phyloP scores from a whole-genome alignment of 2,113 vertebrate species.

The Fregetta grallaria region DNA sequence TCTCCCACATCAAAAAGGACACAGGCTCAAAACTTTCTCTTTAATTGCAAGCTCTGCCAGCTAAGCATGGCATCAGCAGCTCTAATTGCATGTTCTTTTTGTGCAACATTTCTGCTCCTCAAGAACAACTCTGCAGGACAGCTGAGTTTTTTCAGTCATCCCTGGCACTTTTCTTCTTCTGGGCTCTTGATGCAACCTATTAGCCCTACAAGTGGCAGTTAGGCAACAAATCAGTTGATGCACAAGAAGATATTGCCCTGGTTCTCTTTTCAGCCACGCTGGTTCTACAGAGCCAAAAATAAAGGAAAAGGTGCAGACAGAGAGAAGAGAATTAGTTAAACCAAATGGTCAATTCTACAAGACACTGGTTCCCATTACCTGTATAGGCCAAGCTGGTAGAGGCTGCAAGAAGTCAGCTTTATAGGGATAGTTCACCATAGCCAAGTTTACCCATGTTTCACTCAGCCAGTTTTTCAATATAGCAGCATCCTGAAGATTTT shows the following conservation, averaged over 20 bases:
- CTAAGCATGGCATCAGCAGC: not conserved
- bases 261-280: not conserved
- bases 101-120: not conserved
- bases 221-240: not conserved
- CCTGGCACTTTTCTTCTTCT: not conserved
- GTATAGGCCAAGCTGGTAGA: slow-evolving; percentile 90
- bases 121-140: not conserved
- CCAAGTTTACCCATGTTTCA: slow-evolving; percentile 93
- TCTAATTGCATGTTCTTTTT: not conserved
- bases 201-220: not conserved
- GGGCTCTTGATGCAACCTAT: not conserved
- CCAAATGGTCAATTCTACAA: not conserved
- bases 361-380: slow-evolving; percentile 73
- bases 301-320: not conserved
- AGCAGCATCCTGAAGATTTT: slow-evolving; percentile 60
- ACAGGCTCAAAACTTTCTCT: not conserved
- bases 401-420: slow-evolving; percentile 89
- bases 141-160: not conserved
- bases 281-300: not conserved
- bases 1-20: not conserved
- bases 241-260: not conserved
- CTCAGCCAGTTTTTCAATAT: slow-evolving; percentile 88
- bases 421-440: slow-evolving; percentile 96
- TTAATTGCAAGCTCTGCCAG: not conserved
- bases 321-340: not conserved